A percentile compares a stretch with the other conserved stretches of the same genome.
These are phyloP conservation scores for Octodonta nipae DNA, from an alignment of 2,888 invertebrate species.

Conservation along the genomic window DNA sequence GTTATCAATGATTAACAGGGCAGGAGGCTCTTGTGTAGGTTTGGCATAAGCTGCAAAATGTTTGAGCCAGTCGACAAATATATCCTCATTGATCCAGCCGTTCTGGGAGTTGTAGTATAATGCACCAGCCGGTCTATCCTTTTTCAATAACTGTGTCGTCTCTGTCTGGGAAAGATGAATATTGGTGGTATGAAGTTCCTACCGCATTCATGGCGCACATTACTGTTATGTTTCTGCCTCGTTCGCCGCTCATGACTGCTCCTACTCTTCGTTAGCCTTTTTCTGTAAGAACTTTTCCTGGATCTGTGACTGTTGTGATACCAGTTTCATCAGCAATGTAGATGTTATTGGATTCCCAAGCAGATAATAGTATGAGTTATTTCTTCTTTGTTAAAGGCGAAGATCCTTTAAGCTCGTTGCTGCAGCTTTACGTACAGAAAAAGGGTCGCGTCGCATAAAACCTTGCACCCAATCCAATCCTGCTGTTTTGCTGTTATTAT, in stretches of 20 bases:
- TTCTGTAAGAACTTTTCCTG: constrained; percentile 22
- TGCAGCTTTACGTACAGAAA: constrained; percentile 11
- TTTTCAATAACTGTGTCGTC: constrained; percentile 28
- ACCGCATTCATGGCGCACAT: constrained; percentile 32
- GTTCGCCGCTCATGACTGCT: constrained; percentile 28
- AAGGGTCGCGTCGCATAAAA: constrained; percentile 13
- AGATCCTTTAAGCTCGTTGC: constrained; percentile 13
- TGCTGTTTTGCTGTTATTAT: constrained; percentile 14
- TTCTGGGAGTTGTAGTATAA: constrained; percentile 22
- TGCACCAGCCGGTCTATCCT: constrained; percentile 20
- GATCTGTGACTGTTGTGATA: constrained; percentile 18
- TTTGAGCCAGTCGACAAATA: constrained; percentile 13
- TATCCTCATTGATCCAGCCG: constrained; percentile 22
- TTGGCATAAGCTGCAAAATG: constrained; percentile 23
- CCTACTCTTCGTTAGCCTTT: constrained; percentile 27
- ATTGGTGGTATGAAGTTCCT: constrained; percentile 33
- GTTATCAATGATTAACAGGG: constrained; percentile 24
- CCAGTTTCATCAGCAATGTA: constrained; percentile 21
- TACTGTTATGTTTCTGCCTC: constrained; percentile 30
- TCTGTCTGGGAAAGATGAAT: constrained; percentile 34
- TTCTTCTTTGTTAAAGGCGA: constrained; percentile 19
- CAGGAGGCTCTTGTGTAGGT: constrained; percentile 24
- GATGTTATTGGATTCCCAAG: constrained; percentile 17
- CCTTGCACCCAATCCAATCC: constrained; percentile 12
- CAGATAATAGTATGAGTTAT: constrained; percentile 11